Conservation (phyloP, 2,113 vertebrate genomes). For the Albula glossodonta region DNA sequence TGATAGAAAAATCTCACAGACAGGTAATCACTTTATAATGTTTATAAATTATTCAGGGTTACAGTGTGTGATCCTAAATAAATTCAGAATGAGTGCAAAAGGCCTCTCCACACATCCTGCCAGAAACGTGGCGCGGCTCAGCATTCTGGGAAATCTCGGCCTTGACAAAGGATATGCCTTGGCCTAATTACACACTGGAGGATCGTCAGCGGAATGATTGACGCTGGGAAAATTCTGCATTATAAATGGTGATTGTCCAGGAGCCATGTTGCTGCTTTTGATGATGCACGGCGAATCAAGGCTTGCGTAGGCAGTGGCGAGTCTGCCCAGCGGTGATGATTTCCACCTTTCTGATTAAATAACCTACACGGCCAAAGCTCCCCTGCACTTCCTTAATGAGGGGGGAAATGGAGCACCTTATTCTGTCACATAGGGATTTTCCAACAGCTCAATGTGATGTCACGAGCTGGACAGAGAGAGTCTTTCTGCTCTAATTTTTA, state of each 20-base stretch:
- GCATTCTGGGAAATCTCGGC: background rate
- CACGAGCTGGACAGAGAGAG: too few species aligned
- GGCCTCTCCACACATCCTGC: background rate
- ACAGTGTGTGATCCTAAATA: background rate
- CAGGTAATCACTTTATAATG: background rate
- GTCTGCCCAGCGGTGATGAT: background rate
- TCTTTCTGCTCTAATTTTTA: too few species aligned
- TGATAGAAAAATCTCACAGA: background rate
- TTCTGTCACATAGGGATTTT: background rate
- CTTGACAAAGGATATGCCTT: constrained; percentile 20
- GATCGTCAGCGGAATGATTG: constrained; percentile 29
- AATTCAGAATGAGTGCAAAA: background rate
- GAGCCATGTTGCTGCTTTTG: constrained; percentile 11
- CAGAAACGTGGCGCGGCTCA: background rate
- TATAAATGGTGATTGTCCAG: constrained; percentile 44
- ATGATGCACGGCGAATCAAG: constrained; percentile 15
- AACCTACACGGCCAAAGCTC: background rate
- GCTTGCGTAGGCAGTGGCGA: background rate
- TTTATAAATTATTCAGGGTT: background rate
- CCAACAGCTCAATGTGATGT: background rate
- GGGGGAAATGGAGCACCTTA: background rate
- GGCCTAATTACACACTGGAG: constrained; percentile 40
- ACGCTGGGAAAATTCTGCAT: constrained; percentile 39
- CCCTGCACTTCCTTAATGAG: background rate
- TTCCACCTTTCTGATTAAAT: background rate